These are phyloP conservation scores for Pterois miles DNA, from an alignment of 2,797 vertebrate genomes.

Conservation along the genomic window DNA sequence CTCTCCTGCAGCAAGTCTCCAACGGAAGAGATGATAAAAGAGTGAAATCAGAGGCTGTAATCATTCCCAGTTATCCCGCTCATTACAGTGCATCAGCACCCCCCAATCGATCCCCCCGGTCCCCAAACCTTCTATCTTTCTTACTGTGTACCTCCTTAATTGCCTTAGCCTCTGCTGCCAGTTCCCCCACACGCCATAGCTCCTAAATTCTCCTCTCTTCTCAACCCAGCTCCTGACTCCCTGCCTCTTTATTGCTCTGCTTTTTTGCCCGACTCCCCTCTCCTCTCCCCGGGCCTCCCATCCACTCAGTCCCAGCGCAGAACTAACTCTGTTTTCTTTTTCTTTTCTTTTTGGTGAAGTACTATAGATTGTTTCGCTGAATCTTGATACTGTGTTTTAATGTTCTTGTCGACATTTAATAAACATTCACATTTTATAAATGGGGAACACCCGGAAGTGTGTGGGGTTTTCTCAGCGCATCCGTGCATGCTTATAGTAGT, in stretches of 20 bases:
- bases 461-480: neutral
- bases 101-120: conserved; percentile 49
- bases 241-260: conserved; percentile 45
- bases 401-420: conserved; percentile 87
- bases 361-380: conserved; percentile 84
- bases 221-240: conserved; percentile 20
- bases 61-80: conserved; percentile 66
- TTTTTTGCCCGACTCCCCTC: neutral
- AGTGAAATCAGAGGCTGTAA: conserved; percentile 71
- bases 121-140: conserved; percentile 66
- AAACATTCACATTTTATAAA: conserved; percentile 87
- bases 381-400: conserved; percentile 87
- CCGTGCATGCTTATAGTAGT: neutral
- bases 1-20: conserved; percentile 48
- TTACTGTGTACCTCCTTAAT: conserved; percentile 74
- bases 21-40: conserved; percentile 59
- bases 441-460: conserved; percentile 54
- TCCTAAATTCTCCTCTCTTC: conserved; percentile 44
- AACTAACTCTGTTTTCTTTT: conserved; percentile 70
- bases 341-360: conserved; percentile 74
- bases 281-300: neutral
- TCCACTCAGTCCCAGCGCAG: conserved; percentile 50
- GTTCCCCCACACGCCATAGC: conserved; percentile 36
- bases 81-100: conserved; percentile 65
- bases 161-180: conserved; percentile 74